Base-by-base conservation (phyloP, 2,797 vertebrate species). In the Margarornis squamiger region DNA sequence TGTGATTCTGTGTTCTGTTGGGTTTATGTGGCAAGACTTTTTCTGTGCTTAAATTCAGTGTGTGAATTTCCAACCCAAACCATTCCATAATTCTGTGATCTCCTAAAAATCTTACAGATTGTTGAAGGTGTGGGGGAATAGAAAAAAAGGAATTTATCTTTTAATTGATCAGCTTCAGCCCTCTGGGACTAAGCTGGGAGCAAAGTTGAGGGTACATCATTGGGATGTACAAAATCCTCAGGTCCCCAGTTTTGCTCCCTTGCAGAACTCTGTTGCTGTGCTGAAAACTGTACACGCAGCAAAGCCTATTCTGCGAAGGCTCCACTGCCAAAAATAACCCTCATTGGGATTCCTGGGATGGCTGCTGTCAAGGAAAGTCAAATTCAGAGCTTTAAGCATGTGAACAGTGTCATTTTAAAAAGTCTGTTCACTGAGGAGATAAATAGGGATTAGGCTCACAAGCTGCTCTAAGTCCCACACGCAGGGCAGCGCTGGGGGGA, bases 291-390 rank as follows among this genome's bases (percentile, higher is more conserved):
- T 14, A 20, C 77, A 39, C 2, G 4, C 86, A 80, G 93, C 17
- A 4, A 68, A 86, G 93, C 70, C 75, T 24, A 2, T 58, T 88
- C 88, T 86, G 76, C 57, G 86, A 94, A 82, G 84, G 93, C 57
- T 92, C 12, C 0, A 29, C 55, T 91, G 93, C 86, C 94, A 89
- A 95, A 96, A 94, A 92, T 94, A 94, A 92, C 92, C 90, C 92
- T 96, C 92, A 92, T 89, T 93, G 92, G 93, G 86, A 95, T 95
- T 92, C 92, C 93, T 95, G 92, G 88, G 88, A 85, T 94, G 92
- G 92, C 88, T 97, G 84, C 95, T 94, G 93, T 94, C 94, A 95
- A 93, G 88, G 86, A 95, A 96, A 94, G 94, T 96, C 92, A 95
- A 92, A 94, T 87, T 90, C 59, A 81, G 94, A 93, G 95, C 94